Percentiles rank a stretch among this genome's conserved stretches.
Evolutionary conservation across 1,140 invertebrate species (phyloP).

Genomic region (Nixonia krombeini): DNA sequence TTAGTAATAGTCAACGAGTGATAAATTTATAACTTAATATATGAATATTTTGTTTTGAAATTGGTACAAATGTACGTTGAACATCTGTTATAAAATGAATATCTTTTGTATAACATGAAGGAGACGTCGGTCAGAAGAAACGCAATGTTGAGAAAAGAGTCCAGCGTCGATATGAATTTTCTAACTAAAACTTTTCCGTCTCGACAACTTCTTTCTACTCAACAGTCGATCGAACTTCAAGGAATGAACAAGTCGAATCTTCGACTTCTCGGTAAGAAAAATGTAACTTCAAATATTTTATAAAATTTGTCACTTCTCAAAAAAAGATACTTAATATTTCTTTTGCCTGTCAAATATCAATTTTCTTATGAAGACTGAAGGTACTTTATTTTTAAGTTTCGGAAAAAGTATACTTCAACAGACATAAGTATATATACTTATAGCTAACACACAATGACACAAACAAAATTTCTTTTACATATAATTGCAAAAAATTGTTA

Average conservation of each 20-base stretch:
- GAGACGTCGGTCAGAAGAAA: conserved; percentile 24
- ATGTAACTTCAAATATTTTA: neutral
- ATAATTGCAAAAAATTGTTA: neutral
- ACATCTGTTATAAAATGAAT: conserved; percentile 12
- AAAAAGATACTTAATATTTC: conserved; percentile 2
- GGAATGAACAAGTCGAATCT: conserved; percentile 45
- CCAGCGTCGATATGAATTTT: conserved; percentile 26
- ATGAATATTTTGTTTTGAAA: too few species aligned
- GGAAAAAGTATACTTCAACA: too few species aligned
- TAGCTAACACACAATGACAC: too few species aligned
- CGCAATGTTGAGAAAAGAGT: conserved; percentile 18
- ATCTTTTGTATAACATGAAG: conserved; percentile 35
- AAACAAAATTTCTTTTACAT: too few species aligned
- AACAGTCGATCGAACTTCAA: conserved; percentile 54
- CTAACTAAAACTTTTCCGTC: conserved; percentile 40
- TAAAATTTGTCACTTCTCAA: too few species aligned
- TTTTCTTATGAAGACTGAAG: neutral
- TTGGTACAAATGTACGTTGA: too few species aligned
- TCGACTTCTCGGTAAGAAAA: conserved; percentile 52
- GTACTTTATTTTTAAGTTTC: too few species aligned
- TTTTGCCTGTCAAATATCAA: neutral
- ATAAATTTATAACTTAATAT: too few species aligned
- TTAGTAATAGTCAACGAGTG: neutral
- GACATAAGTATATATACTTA: too few species aligned
- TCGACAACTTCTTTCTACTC: conserved; percentile 47